Evolutionary conservation across 2,113 vertebrate genomes (phyloP).

Genomic region (Anhinga rufa): DNA sequence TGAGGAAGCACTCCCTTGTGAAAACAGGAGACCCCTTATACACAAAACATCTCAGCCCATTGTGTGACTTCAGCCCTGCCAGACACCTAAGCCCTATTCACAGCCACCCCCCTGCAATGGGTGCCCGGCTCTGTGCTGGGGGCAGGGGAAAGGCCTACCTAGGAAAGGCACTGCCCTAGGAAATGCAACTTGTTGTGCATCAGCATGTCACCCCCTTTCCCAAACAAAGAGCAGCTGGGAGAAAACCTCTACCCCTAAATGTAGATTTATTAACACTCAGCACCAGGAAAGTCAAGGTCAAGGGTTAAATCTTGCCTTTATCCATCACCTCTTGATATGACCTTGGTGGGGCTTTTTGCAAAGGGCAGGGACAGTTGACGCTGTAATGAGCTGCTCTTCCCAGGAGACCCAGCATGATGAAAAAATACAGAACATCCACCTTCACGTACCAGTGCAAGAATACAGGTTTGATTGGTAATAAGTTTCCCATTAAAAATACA

Average conservation of each 20-base stretch:
- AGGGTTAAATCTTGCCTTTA: slow-evolving; percentile 58
- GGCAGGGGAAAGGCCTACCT: background rate
- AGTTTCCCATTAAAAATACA: slow-evolving; percentile 57
- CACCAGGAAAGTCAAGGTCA: slow-evolving; percentile 56
- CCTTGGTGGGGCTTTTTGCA: slow-evolving; percentile 45
- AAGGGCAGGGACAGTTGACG: slow-evolving; percentile 49
- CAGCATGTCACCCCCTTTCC: background rate
- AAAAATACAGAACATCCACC: slow-evolving; percentile 22
- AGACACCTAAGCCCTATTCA: background rate
- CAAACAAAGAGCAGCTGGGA: slow-evolving; percentile 43
- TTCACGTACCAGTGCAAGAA: background rate
- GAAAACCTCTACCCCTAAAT: slow-evolving; percentile 39
- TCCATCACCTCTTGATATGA: slow-evolving; percentile 50
- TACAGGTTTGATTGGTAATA: slow-evolving; percentile 27
- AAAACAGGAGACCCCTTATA: background rate
- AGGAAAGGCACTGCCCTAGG: background rate
- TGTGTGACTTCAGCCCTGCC: accelerated
- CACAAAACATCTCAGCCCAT: background rate
- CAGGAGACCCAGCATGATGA: slow-evolving; percentile 22
- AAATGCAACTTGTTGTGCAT: slow-evolving; percentile 35
- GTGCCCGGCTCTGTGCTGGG: accelerated
- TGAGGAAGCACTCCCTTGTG: background rate
- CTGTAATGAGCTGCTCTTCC: slow-evolving; percentile 43
- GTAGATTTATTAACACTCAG: slow-evolving; percentile 59
- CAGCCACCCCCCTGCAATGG: accelerated